phyloP scores from a whole-genome alignment of 1,140 invertebrate genomes.

The Cydia pomonella region DNA sequence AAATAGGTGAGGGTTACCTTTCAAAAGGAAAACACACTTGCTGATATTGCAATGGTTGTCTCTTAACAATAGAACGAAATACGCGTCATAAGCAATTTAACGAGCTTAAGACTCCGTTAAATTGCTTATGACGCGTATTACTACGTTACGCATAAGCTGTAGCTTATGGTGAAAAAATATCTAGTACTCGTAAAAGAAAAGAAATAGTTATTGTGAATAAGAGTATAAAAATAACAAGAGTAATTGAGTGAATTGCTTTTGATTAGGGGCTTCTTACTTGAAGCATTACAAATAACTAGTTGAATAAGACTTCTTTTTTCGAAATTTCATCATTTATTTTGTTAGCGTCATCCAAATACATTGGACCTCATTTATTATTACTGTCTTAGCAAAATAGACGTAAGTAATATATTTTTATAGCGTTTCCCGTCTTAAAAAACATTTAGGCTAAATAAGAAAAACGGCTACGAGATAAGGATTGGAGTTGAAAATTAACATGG shows the following conservation, averaged over 20 bases:
- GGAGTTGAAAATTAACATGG: conserved; percentile 10
- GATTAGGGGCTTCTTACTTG: background rate
- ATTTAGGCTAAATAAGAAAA: conserved; percentile 8
- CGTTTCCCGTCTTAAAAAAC: background rate
- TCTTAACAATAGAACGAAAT: background rate
- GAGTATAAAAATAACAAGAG: background rate
- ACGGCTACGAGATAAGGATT: conserved; percentile 1
- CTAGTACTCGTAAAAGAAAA: background rate
- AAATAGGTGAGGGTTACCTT: background rate
- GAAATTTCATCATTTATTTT: background rate
- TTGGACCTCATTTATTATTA: conserved; percentile 3
- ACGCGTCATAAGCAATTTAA: background rate
- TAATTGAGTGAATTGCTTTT: background rate
- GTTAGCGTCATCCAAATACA: background rate
- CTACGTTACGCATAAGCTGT: no score
- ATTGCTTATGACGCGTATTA: no score
- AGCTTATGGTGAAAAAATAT: background rate
- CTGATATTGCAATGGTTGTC: background rate
- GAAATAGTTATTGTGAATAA: background rate
- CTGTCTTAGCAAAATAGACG: conserved; percentile 10
- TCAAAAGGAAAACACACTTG: background rate
- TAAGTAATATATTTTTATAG: conserved; percentile 17
- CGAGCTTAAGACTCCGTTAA: no score
- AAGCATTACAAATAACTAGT: background rate
- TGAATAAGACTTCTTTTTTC: background rate